Percentiles rank a stretch among this genome's conserved stretches.
Conservation (phyloP, 2,797 vertebrate genomes). For the Vultur gryphus region DNA sequence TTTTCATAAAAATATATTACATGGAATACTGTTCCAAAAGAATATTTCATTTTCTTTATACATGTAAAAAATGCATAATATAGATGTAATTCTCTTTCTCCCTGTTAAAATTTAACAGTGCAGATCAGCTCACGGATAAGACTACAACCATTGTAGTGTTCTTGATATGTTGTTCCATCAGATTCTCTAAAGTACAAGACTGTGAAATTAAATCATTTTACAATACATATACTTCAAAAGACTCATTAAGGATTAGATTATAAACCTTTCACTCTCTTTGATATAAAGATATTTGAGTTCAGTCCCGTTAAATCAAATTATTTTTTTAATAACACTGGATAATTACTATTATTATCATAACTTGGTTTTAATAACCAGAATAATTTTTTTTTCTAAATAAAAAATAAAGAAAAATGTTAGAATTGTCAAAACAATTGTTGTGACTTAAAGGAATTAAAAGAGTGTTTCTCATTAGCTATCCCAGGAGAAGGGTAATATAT, state of each 20-base stretch:
- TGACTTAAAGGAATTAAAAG: background rate
- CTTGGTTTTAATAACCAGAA: background rate
- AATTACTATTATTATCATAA: background rate
- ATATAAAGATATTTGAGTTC: background rate
- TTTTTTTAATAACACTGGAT: background rate
- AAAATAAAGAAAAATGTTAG: background rate
- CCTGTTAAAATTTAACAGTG: background rate
- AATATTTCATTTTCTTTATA: background rate
- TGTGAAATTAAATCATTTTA: background rate
- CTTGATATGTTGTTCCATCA: background rate
- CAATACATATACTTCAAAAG: background rate
- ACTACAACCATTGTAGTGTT: background rate
- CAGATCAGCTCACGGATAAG: background rate
- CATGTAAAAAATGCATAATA: background rate
- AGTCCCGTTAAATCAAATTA: background rate
- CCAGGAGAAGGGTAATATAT: background rate
- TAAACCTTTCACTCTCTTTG: background rate
- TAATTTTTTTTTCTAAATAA: background rate
- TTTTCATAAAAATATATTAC: background rate
- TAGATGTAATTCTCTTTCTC: background rate
- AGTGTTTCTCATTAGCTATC: background rate
- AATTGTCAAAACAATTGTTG: background rate
- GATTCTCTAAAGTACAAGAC: background rate
- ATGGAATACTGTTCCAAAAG: background rate
- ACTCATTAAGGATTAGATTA: background rate